Base-by-base conservation (phyloP, 30 jellyfish, hydroid and myxozoan genomes). In the Haliclystus octoradiatus region DNA sequence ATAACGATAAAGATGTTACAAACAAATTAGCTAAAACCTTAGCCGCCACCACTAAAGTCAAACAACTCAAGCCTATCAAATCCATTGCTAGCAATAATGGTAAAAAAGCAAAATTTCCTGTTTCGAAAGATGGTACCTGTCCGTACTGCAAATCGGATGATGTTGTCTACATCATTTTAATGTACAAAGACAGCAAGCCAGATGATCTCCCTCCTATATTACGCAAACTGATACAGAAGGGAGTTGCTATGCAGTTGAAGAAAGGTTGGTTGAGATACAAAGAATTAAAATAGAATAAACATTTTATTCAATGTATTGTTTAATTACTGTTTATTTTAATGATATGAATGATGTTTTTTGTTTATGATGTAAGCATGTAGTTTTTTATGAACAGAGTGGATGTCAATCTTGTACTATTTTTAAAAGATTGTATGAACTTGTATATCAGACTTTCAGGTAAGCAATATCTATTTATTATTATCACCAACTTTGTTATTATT, bases 101-200 rank as follows among this genome's bases (percentile, higher is more conserved):
- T 28, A 50, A 35, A 22, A 65, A 33, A 26, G 26, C 53, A 3
- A 62, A 69, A 53, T 88, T 81, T 71, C 97, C 97, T 23, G 88
- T 88, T 24, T 88, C 97, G 12, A 63, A 65, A 34, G 90, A 80
- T 50, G 97, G 97, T 24, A 4, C 74, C 0, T 88, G 97, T 49
- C 97, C 97, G 0, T 76, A 88, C 68, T 88, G 97, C 64, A 52
- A 76, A 47, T 79, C 97, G 2, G 34, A 68, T 4, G 89, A 88
- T 31, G 97, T 88, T 27, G 89, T 88, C n/a, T 88, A 88, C 69
- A 80, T 88, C 52, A 60, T 88, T 23, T 52, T 88, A 24, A 26
- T 33, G 24, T 26, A 33, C n/a, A 81, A 68, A 32, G 77, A 67
- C 29, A 83, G 79, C 3, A 53, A 31, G 25, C 49, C 29, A 1